These are phyloP conservation scores for Mionectes olivaceus DNA, from an alignment of 2,797 vertebrate genomes.

Conservation along the genomic window DNA sequence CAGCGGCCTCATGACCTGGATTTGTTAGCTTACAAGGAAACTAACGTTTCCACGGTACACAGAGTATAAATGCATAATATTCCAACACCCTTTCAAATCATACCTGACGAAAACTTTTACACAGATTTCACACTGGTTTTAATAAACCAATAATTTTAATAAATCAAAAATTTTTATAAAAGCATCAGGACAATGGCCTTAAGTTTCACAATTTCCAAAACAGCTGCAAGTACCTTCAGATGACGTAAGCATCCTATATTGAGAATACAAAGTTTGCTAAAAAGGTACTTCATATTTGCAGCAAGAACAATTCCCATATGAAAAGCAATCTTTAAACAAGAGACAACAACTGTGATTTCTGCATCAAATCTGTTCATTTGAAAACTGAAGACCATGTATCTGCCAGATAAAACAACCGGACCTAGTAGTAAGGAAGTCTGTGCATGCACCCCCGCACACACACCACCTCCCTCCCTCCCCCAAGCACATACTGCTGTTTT, in stretches of 20 bases:
- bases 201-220: background rate
- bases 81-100: background rate
- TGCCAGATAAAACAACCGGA: background rate
- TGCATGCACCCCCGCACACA: fast-evolving
- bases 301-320: background rate
- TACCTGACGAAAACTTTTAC: background rate
- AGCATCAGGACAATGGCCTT: background rate
- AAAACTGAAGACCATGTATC: background rate
- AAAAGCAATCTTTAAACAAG: background rate
- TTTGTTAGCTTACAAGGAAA: background rate
- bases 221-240: background rate
- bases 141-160: background rate
- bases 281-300: background rate
- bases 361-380: background rate
- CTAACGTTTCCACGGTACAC: background rate
- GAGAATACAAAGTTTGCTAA: background rate
- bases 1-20: background rate
- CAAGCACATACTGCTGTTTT: background rate
- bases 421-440: background rate
- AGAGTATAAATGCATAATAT: background rate
- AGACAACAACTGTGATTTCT: background rate
- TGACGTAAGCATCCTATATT: background rate
- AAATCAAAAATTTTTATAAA: background rate
- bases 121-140: background rate
- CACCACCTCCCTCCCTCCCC: background rate